A percentile compares a stretch with the other conserved stretches of the same genome.
Conservation (phyloP, 2,797 vertebrate genomes). For the Meda fulgida region DNA sequence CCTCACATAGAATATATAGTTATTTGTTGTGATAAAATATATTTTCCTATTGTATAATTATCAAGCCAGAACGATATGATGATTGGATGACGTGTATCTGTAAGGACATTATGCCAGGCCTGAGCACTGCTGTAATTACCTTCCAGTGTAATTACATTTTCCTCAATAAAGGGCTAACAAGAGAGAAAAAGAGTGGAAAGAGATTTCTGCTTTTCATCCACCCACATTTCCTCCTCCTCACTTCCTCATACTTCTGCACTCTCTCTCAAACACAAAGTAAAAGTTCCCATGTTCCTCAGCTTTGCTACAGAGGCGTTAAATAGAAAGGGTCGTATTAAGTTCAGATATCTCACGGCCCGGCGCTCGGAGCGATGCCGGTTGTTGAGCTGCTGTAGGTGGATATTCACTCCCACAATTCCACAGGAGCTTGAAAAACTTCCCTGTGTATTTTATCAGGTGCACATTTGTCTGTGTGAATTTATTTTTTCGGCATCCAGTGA, state of each 20-base stretch:
- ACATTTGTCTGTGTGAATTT: constrained; percentile 1
- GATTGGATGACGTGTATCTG: neutral
- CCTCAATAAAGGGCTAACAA: constrained; percentile 8
- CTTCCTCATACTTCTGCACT: constrained; percentile 6
- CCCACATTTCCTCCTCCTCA: constrained; percentile 42
- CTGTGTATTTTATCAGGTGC: neutral
- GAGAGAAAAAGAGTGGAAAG: constrained; percentile 19
- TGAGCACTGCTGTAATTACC: neutral
- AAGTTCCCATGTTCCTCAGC: constrained; percentile 42
- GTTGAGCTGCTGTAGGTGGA: constrained; percentile 46
- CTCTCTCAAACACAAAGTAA: constrained; percentile 5
- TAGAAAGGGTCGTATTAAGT: neutral
- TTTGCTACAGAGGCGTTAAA: constrained; percentile 35
- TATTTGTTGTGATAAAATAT: constrained; percentile 9
- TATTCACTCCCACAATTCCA: constrained; percentile 33
- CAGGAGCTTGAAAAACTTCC: constrained; percentile 8
- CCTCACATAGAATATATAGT: neutral
- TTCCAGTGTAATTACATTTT: constrained; percentile 30
- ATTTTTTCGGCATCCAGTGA: constrained; percentile 20
- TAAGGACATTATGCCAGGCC: neutral
- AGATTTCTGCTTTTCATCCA: constrained; percentile 39
- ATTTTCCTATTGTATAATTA: neutral
- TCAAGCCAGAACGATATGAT: neutral
- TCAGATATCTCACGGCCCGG: neutral
- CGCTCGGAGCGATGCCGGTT: neutral